These are phyloP conservation scores for Delichon dasypus DNA, from an alignment of 2,797 vertebrate genomes.

Conservation along the genomic window DNA sequence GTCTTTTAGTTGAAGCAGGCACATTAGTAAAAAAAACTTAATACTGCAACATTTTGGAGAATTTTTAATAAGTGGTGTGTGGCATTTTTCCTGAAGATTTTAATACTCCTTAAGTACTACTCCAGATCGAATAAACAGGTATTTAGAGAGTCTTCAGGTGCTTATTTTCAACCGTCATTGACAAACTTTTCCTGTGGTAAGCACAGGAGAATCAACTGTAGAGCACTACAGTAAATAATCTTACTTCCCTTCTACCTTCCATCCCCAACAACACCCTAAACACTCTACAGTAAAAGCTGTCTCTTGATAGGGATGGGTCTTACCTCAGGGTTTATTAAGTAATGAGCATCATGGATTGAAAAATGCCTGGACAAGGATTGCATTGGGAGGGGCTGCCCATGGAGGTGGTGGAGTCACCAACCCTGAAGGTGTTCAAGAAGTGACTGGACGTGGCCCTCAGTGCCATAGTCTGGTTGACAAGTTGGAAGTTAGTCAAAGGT, in stretches of 20 bases:
- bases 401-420: not conserved
- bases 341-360: not conserved
- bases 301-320: not conserved
- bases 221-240: not conserved
- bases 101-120: not conserved
- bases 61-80: not conserved
- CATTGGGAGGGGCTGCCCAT: not conserved
- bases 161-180: not conserved
- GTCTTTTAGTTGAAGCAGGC: not conserved
- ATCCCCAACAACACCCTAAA: not conserved
- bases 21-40: not conserved
- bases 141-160: not conserved
- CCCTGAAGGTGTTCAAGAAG: not conserved
- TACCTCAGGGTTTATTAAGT: not conserved
- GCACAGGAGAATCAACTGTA: not conserved
- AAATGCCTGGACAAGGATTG: not conserved
- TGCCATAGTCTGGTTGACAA: not conserved
- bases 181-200: not conserved
- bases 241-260: accelerated
- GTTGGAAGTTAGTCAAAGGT: not conserved
- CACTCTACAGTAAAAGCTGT: not conserved
- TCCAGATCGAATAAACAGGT: not conserved
- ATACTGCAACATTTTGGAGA: not conserved
- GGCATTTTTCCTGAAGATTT: not conserved
- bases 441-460: not conserved